Evolutionary conservation across 2,113 vertebrate genomes (phyloP), one percentile per base, ranked within the genome.

Genomic region (Chloropsis cyanopogon): DNA sequence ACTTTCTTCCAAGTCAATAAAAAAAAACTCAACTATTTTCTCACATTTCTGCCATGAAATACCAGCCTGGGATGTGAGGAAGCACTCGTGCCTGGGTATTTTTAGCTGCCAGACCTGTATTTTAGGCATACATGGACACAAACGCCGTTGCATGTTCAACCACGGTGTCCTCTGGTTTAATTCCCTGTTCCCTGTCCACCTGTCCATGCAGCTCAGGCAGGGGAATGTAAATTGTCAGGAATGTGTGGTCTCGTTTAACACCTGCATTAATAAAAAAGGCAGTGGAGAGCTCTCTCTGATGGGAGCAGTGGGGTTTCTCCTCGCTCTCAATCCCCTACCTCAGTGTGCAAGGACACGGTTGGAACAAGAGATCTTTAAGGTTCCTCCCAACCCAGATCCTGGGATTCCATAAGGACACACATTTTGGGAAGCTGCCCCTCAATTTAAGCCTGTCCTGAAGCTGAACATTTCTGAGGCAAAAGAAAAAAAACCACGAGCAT

Each of bases 101-200:
- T 88, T 86, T 42, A 90, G 52, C 80, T 85, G n/a, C 50, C 23
- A 37, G 46, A 12, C 39, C 76, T 86, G 87, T 64, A 18, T 88
- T 92, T 95, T 83, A 88, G 82, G 88, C 31, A 6, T 17, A 57
- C 68, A 20, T 1, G 68, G 82, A 15, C 60, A 66, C 42, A 11
- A 76, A 11, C 53, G 63, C 50, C 5, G 25, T 2, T 10, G 59
- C 56, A 25, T 52, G 82, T 84, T 85, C 35, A 39, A 79, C 4
- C 72, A 53, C 46, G 9, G 35, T 15, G 71, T 88, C 59, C 28
- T 29, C 94, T 86, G 80, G 57, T 83, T 83, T n/a, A 81, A 70
- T 90, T 87, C 82, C 33, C 66, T 87, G 78, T 87, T 94, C 76
- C 87, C 79, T 78, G 89, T 86, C 69, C 88, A 77, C 82, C 88